These are phyloP conservation scores for Iphiclides podalirius DNA, from an alignment of 2,888 invertebrate genomes.

Conservation along the genomic window DNA sequence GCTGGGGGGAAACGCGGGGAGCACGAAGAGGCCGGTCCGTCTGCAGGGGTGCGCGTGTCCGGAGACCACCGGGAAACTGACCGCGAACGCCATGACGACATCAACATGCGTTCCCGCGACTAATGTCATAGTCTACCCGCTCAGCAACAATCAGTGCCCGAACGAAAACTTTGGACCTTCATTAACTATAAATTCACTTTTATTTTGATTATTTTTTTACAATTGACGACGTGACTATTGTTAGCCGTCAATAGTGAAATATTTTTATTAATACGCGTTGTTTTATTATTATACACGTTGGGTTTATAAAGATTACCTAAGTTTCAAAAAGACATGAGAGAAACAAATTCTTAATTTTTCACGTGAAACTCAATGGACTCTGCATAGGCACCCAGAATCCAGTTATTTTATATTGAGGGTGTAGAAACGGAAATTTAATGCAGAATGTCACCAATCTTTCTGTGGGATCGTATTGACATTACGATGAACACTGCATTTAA, in stretches of 20 bases:
- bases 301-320: too few relatives aligned
- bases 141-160: constrained; percentile 34
- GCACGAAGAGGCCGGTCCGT: constrained; percentile 68
- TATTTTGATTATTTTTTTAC: constrained; percentile 68
- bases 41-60: constrained; percentile 65
- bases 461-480: too few relatives aligned
- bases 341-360: too few relatives aligned
- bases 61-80: constrained; percentile 71
- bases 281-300: constrained; percentile 9
- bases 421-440: too few relatives aligned
- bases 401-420: too few relatives aligned
- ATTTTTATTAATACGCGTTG: constrained; percentile 34
- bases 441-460: too few relatives aligned
- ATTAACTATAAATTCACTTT: constrained; percentile 61
- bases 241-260: constrained; percentile 69
- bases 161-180: constrained; percentile 52
- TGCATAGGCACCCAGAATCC: too few relatives aligned
- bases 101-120: constrained; percentile 66
- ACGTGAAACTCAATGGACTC: too few relatives aligned
- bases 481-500: too few relatives aligned
- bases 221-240: constrained; percentile 70
- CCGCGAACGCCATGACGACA: constrained; percentile 69
- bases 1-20: constrained; percentile 56
- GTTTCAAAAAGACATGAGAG: too few relatives aligned
- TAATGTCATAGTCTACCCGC: constrained; percentile 32